These are phyloP conservation scores for Halichoeres trimaculatus DNA, from an alignment of 2,113 vertebrate species.

Conservation along the genomic window DNA sequence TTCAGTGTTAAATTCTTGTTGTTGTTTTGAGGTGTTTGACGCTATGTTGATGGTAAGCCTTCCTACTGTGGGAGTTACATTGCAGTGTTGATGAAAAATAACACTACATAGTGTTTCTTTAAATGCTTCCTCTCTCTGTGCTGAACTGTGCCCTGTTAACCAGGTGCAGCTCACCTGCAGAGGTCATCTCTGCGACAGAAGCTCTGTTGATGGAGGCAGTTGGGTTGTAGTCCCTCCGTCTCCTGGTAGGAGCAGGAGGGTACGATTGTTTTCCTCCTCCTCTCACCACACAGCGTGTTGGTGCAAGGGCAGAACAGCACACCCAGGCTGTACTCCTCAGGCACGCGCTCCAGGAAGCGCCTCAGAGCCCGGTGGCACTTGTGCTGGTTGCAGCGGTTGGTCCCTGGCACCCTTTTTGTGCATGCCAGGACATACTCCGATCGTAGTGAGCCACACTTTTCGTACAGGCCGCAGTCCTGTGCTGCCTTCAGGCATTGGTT, in stretches of 20 bases:
- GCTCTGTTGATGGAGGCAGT: slow-evolving; percentile 89
- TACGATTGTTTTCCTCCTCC: slow-evolving; percentile 94
- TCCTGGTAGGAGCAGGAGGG: slow-evolving; percentile 92
- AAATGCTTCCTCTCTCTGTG: neutral
- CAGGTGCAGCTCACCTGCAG: slow-evolving; percentile 87
- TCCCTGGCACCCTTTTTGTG: slow-evolving; percentile 76
- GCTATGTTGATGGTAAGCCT: too few species aligned
- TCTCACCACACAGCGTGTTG: slow-evolving; percentile 89
- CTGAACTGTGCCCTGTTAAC: too few species aligned
- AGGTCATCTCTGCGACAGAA: slow-evolving; percentile 87
- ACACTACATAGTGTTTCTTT: too few species aligned
- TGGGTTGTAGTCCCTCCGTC: slow-evolving; percentile 79
- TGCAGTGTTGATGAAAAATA: too few species aligned
- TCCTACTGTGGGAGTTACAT: too few species aligned
- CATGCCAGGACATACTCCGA: slow-evolving; percentile 92
- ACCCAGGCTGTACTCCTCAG: slow-evolving; percentile 88
- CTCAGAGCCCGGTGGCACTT: slow-evolving; percentile 89
- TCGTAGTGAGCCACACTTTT: slow-evolving; percentile 90
- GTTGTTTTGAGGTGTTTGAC: too few species aligned
- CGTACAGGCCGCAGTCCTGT: slow-evolving; percentile 89
- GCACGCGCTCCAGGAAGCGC: slow-evolving; percentile 91
- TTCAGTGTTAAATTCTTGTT: too few species aligned
- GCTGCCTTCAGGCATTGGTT: slow-evolving; percentile 94
- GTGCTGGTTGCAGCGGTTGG: slow-evolving; percentile 85
- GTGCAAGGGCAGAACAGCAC: slow-evolving; percentile 94